Evolutionary conservation across 2,113 vertebrate species (phyloP).

Genomic region (Spermophilus dauricus): DNA sequence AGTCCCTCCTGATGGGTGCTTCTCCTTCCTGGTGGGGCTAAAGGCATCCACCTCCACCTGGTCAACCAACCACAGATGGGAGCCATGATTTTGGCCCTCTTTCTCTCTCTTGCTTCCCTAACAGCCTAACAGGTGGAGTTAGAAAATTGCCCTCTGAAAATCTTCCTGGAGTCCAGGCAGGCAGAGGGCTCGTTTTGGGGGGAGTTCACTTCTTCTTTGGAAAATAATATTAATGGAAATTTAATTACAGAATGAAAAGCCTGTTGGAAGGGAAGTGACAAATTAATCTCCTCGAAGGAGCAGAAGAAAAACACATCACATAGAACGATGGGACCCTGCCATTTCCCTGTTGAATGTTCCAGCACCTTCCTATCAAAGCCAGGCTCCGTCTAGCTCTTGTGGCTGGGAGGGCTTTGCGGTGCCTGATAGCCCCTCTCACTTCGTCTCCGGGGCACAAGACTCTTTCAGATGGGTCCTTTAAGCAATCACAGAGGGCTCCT

Average conservation of each 20-base stretch:
- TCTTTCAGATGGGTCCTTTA: neutral
- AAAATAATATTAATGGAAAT: neutral
- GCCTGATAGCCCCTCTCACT: neutral
- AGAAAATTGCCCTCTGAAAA: neutral
- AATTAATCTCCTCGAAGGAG: neutral
- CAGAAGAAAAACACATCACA: neutral
- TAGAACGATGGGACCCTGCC: neutral
- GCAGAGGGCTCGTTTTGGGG: neutral
- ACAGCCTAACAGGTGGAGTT: too few relatives aligned
- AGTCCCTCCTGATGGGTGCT: accelerated
- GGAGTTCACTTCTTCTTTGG: neutral
- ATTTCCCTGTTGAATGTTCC: neutral
- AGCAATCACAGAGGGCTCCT: neutral
- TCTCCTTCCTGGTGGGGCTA: neutral
- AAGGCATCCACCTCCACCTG: neutral
- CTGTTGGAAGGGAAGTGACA: neutral
- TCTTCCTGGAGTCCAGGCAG: neutral
- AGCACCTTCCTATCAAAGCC: neutral
- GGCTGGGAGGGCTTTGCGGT: neutral
- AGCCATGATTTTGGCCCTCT: neutral
- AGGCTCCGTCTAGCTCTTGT: neutral
- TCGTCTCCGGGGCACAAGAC: neutral
- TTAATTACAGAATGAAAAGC: neutral
- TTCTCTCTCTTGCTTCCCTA: too few relatives aligned
- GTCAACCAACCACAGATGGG: neutral